Conservation (phyloP, 2,113 vertebrate genomes). For the Addax nasomaculatus region DNA sequence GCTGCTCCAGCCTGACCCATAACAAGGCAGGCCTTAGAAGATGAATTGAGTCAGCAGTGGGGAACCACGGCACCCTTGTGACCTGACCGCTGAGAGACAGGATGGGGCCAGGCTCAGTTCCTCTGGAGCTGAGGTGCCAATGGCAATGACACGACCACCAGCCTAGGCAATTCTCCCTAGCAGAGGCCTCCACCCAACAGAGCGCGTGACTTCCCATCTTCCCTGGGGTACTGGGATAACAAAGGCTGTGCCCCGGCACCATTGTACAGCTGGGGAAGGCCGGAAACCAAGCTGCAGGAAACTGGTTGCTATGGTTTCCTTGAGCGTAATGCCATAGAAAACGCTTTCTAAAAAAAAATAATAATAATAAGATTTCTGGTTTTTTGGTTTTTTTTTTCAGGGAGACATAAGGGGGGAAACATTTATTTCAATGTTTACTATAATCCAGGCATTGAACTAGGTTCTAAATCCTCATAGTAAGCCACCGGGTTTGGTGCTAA, state of each 20-base stretch:
- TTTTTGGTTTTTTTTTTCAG: not conserved
- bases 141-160: not conserved
- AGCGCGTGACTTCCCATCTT: not conserved
- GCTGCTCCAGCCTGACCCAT: constrained; percentile 11
- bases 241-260: constrained; percentile 59
- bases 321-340: constrained; percentile 52
- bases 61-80: not conserved
- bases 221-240: constrained; percentile 54
- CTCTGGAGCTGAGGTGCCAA: not conserved
- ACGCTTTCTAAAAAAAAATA: constrained; percentile 15
- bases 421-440: constrained; percentile 5
- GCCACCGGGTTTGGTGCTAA: not conserved
- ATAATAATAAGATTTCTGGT: not conserved
- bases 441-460: not conserved
- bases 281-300: constrained; percentile 68
- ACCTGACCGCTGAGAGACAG: not conserved
- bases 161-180: not conserved
- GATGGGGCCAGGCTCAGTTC: not conserved
- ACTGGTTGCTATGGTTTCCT: constrained; percentile 69
- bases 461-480: constrained; percentile 4
- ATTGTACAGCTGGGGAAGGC: constrained; percentile 59
- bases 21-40: not conserved
- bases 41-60: not conserved
- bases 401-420: not conserved
- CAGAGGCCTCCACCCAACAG: constrained; percentile 42